Conservation (phyloP, 2,113 vertebrate genomes). For the Gulo gulo region DNA sequence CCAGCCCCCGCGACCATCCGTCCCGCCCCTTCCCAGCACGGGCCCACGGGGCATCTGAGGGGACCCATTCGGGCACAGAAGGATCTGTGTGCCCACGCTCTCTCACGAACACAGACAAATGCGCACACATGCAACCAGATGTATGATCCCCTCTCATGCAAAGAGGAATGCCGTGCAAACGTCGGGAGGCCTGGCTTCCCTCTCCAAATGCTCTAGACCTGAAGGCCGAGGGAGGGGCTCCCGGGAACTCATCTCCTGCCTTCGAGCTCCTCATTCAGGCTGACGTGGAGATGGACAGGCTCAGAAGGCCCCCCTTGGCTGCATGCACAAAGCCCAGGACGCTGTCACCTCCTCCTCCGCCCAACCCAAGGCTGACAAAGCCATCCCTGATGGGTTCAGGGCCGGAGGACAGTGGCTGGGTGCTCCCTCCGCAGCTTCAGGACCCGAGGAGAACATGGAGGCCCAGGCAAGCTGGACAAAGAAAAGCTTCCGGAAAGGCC, state of each 20-base stretch:
- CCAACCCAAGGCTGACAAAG: background rate
- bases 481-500: constrained; percentile 49
- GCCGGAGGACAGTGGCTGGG: background rate
- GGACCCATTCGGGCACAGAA: background rate
- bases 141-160: background rate
- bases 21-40: background rate
- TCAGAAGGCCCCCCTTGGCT: background rate
- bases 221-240: background rate
- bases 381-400: background rate
- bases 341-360: background rate
- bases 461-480: constrained; percentile 48
- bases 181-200: background rate
- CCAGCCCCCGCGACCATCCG: background rate
- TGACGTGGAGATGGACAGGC: background rate
- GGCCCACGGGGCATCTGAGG: background rate
- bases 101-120: background rate
- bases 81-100: background rate
- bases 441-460: background rate
- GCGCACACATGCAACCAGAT: background rate
- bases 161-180: constrained; percentile 12
- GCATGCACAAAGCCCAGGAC: background rate
- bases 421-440: background rate
- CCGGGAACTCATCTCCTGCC: background rate
- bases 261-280: background rate
- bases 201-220: background rate